Conservation (phyloP, 30 jellyfish, hydroid and myxozoan species). For the Pelagia noctiluca region DNA sequence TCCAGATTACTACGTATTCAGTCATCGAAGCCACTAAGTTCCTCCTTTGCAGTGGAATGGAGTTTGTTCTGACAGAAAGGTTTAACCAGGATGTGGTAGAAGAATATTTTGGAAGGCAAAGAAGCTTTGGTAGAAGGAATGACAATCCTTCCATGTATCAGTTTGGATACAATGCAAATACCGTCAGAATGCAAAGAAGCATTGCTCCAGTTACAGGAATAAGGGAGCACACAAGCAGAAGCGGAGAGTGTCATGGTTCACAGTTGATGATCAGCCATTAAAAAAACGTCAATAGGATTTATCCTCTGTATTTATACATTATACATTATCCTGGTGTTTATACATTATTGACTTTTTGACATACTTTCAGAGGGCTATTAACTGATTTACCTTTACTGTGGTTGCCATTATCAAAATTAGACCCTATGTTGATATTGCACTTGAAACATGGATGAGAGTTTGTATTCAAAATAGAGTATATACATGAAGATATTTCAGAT, state of each 20-base stretch:
- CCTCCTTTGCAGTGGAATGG: conserved; percentile 42
- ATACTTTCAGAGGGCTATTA: no score
- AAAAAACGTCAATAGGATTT: conserved; percentile 1
- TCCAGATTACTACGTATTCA: conserved; percentile 41
- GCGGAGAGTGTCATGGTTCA: conserved; percentile 20
- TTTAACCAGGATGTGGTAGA: conserved; percentile 56
- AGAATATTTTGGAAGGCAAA: conserved; percentile 50
- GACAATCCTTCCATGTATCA: conserved; percentile 44
- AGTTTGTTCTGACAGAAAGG: conserved; percentile 52
- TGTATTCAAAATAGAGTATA: no score
- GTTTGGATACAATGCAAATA: conserved; percentile 34
- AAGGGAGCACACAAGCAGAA: conserved; percentile 47
- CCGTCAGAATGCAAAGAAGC: conserved; percentile 10
- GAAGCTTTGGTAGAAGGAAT: conserved; percentile 56
- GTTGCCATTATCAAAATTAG: no score
- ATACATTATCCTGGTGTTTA: no score
- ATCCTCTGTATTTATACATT: no score
- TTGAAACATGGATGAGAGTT: no score
- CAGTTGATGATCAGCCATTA: conserved; percentile 32
- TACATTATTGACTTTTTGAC: no score
- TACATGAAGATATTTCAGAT: no score
- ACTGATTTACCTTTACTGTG: no score
- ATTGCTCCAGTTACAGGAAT: conserved; percentile 21
- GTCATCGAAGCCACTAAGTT: conserved; percentile 57
- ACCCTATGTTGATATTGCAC: no score